Evolutionary conservation across 2,888 invertebrate species (phyloP), one percentile per base, ranked within the genome.

Genomic region (Tipula unca): DNA sequence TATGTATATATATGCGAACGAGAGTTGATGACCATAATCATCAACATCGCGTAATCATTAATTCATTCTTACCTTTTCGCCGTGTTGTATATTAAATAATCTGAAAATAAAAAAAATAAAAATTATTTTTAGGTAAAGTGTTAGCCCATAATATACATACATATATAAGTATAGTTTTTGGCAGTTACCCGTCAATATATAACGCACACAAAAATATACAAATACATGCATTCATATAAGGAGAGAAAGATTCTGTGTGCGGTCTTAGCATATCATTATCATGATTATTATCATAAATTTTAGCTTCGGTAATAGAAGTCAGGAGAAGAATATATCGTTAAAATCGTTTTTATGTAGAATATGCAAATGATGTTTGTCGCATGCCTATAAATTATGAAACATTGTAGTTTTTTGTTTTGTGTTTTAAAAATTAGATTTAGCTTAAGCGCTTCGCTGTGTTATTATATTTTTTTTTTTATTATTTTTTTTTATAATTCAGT

Each of bases 181-280:
- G 25, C 25, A 69, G 25, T 20, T 69, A 25, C 5, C 48, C 48
- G 17, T 48, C 17, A 48, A 5, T 48, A 6, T 48, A 17, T 5
- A 17, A 17, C 48, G 17, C 4, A n/a, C 48, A 17, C 39, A n/a
- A n/a, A n/a, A n/a, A n/a, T 10, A 48, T 17, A 25, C 13, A 69
- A 8, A 69, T 10, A 69, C 69, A 25, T 13, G 10, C 10, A 20
- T 1, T n/a, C n/a, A 8, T 54, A 25, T 25, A 20, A 20, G 69
- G 69, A 69, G 3, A 69, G 25, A 69, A 25, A 25, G 25, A 69
- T 25, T 20, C 69, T 69, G 69, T 25, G 69, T 69, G 69, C 25
- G 69, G 69, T 69, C 69, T 69, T 25, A 69, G 69, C 69, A 69
- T 69, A 69, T 69, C 69, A 69, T 69, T 69, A 69, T 69, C 69